Evolutionary conservation across 2,113 vertebrate genomes (phyloP), one percentile per base, ranked within the genome.

Genomic region (Chaetops frenatus): DNA sequence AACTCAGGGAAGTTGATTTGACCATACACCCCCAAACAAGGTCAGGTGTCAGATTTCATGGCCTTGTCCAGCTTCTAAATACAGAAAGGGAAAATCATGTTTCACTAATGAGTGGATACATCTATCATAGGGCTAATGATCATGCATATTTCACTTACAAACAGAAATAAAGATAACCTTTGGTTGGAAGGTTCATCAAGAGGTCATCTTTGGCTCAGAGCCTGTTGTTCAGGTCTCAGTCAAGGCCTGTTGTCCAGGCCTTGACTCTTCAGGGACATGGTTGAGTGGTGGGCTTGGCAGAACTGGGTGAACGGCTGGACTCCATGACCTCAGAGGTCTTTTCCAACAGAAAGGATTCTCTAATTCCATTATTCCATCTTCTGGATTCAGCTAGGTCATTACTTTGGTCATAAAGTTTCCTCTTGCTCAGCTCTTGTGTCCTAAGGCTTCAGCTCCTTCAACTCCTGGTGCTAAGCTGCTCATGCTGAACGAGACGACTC

Each of bases 401-500:
- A 15, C 1, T 79, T 67, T 42, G 25, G n/a, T 38, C 9, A 11
- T 3, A 21, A 50, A 13, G 20, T 29, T 22, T 13, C 31, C n/a
- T 90, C 27, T 44, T 2, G 2, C 2, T n/a, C 60, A 82, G 28
- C 27, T 70, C 24, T 54, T 79, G 38, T 3, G 4, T 61, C 40
- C 28, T 44, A 12, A 69, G 28, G 12, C 66, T 70, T 45, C 74
- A 58, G 1, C 72, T 40, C 28, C 50, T 48, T 69, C 1, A 76
- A 35, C n/a, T 35, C 5, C 65, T 45, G 12, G 20, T 45, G 69
- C 40, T 78, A 5, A n/a, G 71, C 61, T 76, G 79, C 67, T 29
- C 24, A 33, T 3, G 28, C 56, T 86, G 28, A 57, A 42, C 0
- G 1, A 45, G 62, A 31, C 1, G 6, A 6, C 7, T 47, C 7